phyloP scores from a whole-genome alignment of 2,888 invertebrate genomes.

The Clitarchus hookeri region DNA sequence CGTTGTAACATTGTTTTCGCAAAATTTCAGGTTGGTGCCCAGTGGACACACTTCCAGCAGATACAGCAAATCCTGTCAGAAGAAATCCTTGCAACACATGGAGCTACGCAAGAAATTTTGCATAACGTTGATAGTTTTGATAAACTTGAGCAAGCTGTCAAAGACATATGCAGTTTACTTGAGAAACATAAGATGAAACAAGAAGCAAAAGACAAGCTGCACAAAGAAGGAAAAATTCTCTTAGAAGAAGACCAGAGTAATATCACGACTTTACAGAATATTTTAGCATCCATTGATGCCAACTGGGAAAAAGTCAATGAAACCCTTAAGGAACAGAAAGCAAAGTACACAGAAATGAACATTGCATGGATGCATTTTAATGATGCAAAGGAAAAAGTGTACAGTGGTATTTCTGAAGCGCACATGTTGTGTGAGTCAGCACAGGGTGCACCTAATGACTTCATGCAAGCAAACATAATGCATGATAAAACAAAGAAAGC shows the following conservation, averaged over 20 bases:
- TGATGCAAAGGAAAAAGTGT: constrained; percentile 72
- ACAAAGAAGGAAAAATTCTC: constrained; percentile 76
- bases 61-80: constrained; percentile 72
- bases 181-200: constrained; percentile 56
- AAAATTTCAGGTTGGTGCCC: constrained; percentile 56
- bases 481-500: constrained; percentile 77
- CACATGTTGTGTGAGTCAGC: constrained; percentile 67
- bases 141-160: constrained; percentile 57
- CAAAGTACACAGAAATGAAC: constrained; percentile 73
- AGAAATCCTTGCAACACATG: constrained; percentile 65
- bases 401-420: constrained; percentile 71
- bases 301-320: constrained; percentile 81
- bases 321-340: constrained; percentile 72
- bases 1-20: neutral
- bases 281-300: constrained; percentile 74
- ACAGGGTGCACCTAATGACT: constrained; percentile 71
- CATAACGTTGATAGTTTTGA: constrained; percentile 56
- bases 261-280: constrained; percentile 78
- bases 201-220: constrained; percentile 68
- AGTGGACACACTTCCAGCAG: constrained; percentile 78
- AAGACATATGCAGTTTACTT: constrained; percentile 59
- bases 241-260: constrained; percentile 83
- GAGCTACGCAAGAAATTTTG: constrained; percentile 62
- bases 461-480: constrained; percentile 70
- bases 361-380: constrained; percentile 75